These are phyloP conservation scores for Spodoptera litura DNA, from an alignment of 1,140 invertebrate genomes.

Conservation along the genomic window DNA sequence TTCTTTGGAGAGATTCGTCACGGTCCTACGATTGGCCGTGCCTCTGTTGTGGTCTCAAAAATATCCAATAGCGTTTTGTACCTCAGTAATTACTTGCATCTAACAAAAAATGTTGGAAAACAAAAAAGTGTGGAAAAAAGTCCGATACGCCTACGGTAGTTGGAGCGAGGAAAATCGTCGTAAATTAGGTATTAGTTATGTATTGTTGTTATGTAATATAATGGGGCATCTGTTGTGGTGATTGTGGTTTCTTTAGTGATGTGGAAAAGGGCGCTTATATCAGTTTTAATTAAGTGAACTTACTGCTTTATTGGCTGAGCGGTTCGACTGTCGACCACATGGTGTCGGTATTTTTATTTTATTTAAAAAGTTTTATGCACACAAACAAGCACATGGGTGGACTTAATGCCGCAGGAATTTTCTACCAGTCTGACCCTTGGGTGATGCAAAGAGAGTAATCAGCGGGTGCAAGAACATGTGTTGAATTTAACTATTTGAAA, in stretches of 20 bases:
- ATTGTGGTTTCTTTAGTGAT: constrained; percentile 12
- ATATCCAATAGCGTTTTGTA: constrained; percentile 69
- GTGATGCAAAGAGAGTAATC: too few species aligned
- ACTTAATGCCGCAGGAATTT: too few species aligned
- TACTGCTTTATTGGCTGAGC: too few species aligned
- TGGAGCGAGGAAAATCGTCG: constrained; percentile 75
- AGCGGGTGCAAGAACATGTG: too few species aligned
- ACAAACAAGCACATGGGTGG: too few species aligned
- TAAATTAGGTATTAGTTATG: constrained; percentile 66
- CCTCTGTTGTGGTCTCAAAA: constrained; percentile 58
- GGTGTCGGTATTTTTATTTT: too few species aligned
- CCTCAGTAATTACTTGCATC: constrained; percentile 71
- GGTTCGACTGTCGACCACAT: too few species aligned
- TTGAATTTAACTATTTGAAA: too few species aligned
- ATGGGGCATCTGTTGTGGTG: constrained; percentile 34
- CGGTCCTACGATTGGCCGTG: constrained; percentile 72
- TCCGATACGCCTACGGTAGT: constrained; percentile 60
- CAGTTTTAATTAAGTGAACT: constrained; percentile 6
- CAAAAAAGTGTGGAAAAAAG: constrained; percentile 69
- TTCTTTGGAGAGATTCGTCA: constrained; percentile 70
- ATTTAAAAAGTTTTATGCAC: too few species aligned
- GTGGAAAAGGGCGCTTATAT: neutral
- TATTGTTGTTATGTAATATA: constrained; percentile 47
- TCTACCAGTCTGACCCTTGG: too few species aligned
- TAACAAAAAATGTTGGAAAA: constrained; percentile 58